These are phyloP conservation scores for Drosophila kambysellisi DNA, from an alignment of 2,888 invertebrate species.

Conservation along the genomic window DNA sequence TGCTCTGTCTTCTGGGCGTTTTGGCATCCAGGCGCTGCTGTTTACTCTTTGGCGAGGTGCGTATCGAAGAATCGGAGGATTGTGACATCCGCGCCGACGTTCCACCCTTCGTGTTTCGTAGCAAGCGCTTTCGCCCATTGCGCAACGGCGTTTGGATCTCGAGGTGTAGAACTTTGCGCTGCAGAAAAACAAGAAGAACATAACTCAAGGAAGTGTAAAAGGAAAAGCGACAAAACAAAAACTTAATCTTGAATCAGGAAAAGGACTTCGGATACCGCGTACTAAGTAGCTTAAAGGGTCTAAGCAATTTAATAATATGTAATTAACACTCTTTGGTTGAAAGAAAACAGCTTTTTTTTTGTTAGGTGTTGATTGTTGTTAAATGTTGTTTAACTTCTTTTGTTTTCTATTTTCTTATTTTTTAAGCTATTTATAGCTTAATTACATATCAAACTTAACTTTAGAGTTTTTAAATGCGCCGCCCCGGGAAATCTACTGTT, in stretches of 20 bases:
- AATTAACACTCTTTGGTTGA: background rate
- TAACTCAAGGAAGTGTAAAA: slow-evolving; percentile 12
- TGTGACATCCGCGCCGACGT: slow-evolving; percentile 23
- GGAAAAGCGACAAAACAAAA: slow-evolving; percentile 7
- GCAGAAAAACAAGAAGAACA: slow-evolving; percentile 21
- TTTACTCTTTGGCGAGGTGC: slow-evolving; percentile 69
- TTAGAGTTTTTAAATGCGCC: background rate
- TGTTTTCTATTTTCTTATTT: slow-evolving; percentile 15
- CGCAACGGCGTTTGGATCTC: slow-evolving; percentile 71
- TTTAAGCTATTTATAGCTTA: slow-evolving; percentile 2
- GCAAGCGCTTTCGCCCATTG: slow-evolving; percentile 75
- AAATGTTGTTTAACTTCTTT: slow-evolving; percentile 14
- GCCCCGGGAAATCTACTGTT: slow-evolving; percentile 16
- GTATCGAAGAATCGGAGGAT: slow-evolving; percentile 30
- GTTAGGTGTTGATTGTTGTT: slow-evolving; percentile 23
- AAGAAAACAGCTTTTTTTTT: slow-evolving; percentile 62
- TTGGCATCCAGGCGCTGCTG: slow-evolving; percentile 62
- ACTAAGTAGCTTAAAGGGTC: background rate
- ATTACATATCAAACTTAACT: slow-evolving; percentile 11
- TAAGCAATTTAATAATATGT: background rate
- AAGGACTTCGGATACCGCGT: background rate
- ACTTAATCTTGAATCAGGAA: background rate
- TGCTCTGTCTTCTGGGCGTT: slow-evolving; percentile 12
- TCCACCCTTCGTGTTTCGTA: slow-evolving; percentile 51
- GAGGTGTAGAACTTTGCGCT: slow-evolving; percentile 56